A percentile compares a stretch with the other conserved stretches of the same genome.
These are phyloP conservation scores for Pedionomus torquatus DNA, from an alignment of 2,113 vertebrate species.

Conservation along the genomic window DNA sequence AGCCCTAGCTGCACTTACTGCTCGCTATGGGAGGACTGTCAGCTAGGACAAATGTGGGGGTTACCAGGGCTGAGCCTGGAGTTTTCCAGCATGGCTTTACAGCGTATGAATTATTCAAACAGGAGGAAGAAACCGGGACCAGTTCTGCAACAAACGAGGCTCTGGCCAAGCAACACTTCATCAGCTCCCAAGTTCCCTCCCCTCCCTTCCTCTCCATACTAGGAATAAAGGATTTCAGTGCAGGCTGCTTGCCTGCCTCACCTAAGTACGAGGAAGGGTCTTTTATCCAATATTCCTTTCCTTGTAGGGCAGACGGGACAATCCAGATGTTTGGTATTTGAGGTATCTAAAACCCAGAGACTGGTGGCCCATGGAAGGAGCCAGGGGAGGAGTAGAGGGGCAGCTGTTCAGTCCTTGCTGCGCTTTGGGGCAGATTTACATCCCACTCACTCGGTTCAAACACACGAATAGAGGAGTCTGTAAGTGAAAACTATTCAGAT, in stretches of 20 bases:
- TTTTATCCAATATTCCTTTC: neutral
- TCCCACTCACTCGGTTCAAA: neutral
- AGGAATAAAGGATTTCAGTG: neutral
- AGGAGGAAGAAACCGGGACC: neutral
- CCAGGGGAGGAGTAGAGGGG: neutral
- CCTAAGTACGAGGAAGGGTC: neutral
- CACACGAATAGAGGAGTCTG: neutral
- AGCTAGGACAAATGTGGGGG: neutral
- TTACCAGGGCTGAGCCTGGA: neutral
- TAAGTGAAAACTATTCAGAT: neutral
- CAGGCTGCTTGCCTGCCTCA: neutral
- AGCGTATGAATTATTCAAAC: neutral
- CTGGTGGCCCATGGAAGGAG: neutral
- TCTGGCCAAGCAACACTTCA: neutral
- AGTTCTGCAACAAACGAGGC: neutral
- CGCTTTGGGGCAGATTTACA: neutral
- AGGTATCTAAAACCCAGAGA: neutral
- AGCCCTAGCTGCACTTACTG: too few relatives aligned
- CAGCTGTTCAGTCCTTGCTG: neutral
- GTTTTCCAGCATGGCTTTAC: neutral
- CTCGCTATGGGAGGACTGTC: rapidly evolving
- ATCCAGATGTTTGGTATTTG: neutral
- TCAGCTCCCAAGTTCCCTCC: neutral
- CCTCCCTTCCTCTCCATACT: neutral
- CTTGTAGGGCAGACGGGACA: neutral